phyloP scores from a whole-genome alignment of 2,888 invertebrate species.

The Tachina lurida region DNA sequence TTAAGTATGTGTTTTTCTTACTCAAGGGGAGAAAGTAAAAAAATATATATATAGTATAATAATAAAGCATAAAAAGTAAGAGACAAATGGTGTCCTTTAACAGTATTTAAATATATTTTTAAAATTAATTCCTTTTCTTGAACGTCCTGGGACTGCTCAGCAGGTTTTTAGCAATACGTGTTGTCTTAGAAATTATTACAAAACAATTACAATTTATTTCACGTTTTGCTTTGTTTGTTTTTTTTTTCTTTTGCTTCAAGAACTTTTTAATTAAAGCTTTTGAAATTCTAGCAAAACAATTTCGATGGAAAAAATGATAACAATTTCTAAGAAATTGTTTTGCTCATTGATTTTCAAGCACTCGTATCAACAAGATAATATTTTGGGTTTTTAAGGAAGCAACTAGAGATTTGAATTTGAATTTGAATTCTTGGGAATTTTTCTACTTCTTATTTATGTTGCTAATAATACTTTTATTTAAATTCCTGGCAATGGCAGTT shows the following conservation, averaged over 20 bases:
- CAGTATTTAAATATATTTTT: conserved; percentile 21
- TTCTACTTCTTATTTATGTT: too few relatives aligned
- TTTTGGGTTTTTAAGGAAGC: too few relatives aligned
- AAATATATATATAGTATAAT: background rate
- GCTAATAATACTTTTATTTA: too few relatives aligned
- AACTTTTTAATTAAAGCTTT: background rate
- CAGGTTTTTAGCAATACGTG: background rate
- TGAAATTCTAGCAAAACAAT: background rate
- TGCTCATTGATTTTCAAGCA: too few relatives aligned
- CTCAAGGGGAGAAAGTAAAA: conserved; percentile 2
- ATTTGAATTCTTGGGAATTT: too few relatives aligned
- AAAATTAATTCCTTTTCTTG: background rate
- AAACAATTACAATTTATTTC: conserved; percentile 5
- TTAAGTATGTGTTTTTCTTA: conserved; percentile 43
- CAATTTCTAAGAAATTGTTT: too few relatives aligned
- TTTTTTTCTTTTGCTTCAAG: background rate
- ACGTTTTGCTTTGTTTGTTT: background rate
- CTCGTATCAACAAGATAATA: too few relatives aligned
- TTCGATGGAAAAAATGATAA: too few relatives aligned
- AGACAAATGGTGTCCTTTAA: conserved; percentile 36
- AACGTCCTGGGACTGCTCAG: background rate
- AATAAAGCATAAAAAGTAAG: background rate
- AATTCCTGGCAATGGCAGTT: too few relatives aligned
- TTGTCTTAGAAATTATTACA: background rate
- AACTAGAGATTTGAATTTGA: too few relatives aligned